Evolutionary conservation across 2,888 invertebrate genomes (phyloP).

Genomic region (Dicyrtoma fusca): DNA sequence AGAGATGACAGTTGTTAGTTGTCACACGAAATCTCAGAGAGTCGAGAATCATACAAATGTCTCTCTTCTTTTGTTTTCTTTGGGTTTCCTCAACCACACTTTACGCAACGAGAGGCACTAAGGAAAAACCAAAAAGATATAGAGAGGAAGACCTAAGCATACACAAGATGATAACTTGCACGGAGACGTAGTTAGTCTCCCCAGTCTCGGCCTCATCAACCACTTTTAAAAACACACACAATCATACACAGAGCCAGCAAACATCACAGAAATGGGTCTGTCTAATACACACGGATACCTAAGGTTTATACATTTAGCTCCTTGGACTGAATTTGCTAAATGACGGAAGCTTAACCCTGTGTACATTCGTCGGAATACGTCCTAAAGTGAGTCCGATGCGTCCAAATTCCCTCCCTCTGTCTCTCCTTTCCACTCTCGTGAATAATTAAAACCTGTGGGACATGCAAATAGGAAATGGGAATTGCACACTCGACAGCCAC

Average conservation of each 20-base stretch:
- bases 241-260: neutral
- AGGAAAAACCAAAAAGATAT: neutral
- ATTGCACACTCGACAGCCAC: slow-evolving; percentile 44
- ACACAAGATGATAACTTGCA: slow-evolving; percentile 20
- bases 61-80: slow-evolving; percentile 31
- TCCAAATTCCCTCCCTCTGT: slow-evolving; percentile 13
- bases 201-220: slow-evolving; percentile 16
- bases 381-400: slow-evolving; percentile 10
- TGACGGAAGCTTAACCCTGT: slow-evolving; percentile 21
- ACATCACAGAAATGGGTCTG: too few species aligned
- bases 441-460: slow-evolving; percentile 57
- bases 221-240: slow-evolving; percentile 18
- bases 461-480: slow-evolving; percentile 57
- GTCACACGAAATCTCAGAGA: slow-evolving; percentile 31
- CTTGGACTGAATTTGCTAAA: slow-evolving; percentile 15
- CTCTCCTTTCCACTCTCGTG: slow-evolving; percentile 41
- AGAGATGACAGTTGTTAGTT: slow-evolving; percentile 32
- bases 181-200: slow-evolving; percentile 11
- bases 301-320: neutral
- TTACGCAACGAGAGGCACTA: neutral
- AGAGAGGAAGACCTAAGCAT: neutral
- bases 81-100: slow-evolving; percentile 19
- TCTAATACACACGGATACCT: too few species aligned
- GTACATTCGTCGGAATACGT: neutral
- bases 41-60: slow-evolving; percentile 24